Percentiles rank a stretch among this genome's conserved stretches.
Conservation (phyloP, 2,113 vertebrate species). For the Antidorcas marsupialis region DNA sequence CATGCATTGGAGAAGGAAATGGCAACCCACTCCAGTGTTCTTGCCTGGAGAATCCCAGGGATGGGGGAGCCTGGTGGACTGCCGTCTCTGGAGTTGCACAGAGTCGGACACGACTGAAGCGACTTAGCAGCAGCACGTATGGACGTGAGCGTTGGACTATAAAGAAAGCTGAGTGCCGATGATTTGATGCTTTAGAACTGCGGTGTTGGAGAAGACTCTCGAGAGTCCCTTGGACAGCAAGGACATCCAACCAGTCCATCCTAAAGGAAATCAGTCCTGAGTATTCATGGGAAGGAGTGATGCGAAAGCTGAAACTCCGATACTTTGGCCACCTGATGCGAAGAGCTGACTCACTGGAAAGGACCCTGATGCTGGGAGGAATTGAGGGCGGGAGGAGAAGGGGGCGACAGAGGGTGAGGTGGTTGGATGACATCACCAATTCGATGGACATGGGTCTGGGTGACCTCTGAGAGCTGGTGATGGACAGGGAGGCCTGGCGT, state of each 20-base stretch:
- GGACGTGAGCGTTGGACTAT: too few species aligned
- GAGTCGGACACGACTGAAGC: too few species aligned
- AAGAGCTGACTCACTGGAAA: background rate
- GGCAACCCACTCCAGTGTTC: too few species aligned
- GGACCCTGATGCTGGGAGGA: background rate
- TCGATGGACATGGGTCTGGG: background rate
- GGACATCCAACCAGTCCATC: background rate
- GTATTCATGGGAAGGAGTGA: background rate
- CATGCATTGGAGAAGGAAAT: too few species aligned
- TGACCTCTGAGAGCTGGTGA: background rate
- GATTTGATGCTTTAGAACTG: background rate
- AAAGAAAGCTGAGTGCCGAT: background rate
- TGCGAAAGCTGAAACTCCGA: background rate
- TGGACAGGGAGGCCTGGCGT: background rate
- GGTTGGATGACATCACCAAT: fast-evolving
- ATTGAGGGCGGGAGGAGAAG: background rate
- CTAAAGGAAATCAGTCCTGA: background rate
- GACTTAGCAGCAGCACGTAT: too few species aligned
- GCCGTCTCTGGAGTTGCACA: too few species aligned
- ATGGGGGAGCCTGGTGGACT: too few species aligned
- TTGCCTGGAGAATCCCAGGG: too few species aligned
- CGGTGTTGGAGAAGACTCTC: background rate
- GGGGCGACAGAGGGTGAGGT: background rate
- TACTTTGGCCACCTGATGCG: background rate
- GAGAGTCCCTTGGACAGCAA: background rate